Conservation (phyloP, 2,113 vertebrate species). For the Hippoglossus stenolepis region DNA sequence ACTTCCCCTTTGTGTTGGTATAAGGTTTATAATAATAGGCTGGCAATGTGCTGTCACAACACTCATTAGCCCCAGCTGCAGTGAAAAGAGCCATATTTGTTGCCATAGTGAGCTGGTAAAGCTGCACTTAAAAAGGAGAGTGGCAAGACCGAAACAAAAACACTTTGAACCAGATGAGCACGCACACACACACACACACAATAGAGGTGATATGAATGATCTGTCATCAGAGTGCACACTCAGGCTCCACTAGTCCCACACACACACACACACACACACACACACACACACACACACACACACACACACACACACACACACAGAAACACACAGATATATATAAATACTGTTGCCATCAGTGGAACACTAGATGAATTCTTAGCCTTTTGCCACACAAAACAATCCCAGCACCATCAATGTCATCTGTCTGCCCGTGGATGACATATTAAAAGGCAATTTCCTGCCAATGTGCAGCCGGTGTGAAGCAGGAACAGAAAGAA, state of each 20-base stretch:
- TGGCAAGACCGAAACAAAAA: slow-evolving; percentile 68
- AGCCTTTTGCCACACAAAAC: slow-evolving; percentile 53
- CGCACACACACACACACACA: slow-evolving; percentile 45
- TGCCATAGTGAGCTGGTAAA: slow-evolving; percentile 81
- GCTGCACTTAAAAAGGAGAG: slow-evolving; percentile 70
- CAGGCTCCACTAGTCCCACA: slow-evolving; percentile 41
- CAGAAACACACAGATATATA: neutral
- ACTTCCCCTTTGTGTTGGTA: slow-evolving; percentile 34
- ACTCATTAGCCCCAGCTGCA: slow-evolving; percentile 71
- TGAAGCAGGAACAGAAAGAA: slow-evolving; percentile 29
- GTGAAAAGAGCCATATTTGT: slow-evolving; percentile 70
- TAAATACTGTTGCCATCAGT: slow-evolving; percentile 33
- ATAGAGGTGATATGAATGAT: slow-evolving; percentile 75
- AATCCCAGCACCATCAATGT: slow-evolving; percentile 44
- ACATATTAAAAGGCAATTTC: slow-evolving; percentile 81
- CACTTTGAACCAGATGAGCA: slow-evolving; percentile 55
- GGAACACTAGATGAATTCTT: slow-evolving; percentile 60
- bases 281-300: slow-evolving; percentile 13
- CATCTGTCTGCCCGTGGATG: slow-evolving; percentile 42
- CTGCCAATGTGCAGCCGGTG: slow-evolving; percentile 60
- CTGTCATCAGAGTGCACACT: slow-evolving; percentile 81
- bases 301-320: slow-evolving; percentile 24
- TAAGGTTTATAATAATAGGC: slow-evolving; percentile 52
- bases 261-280: slow-evolving; percentile 31
- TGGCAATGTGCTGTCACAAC: slow-evolving; percentile 59